Percentiles rank a stretch among this genome's conserved stretches.
Conservation (phyloP, 2,113 vertebrate genomes). For the Hepsetus odoe region DNA sequence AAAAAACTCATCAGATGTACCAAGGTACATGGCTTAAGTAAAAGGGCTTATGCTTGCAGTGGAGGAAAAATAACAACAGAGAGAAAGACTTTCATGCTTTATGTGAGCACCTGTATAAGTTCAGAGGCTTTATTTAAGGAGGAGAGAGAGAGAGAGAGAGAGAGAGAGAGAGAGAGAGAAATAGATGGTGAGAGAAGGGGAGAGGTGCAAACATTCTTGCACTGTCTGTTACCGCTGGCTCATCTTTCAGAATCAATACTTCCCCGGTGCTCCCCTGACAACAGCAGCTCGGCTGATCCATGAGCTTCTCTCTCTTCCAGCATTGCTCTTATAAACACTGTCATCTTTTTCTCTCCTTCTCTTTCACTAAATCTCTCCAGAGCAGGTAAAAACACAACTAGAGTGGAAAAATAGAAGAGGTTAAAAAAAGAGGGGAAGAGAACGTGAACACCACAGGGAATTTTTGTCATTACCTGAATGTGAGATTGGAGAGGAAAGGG, state of each 20-base stretch:
- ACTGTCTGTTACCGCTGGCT: constrained; percentile 58
- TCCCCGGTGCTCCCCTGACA: constrained; percentile 51
- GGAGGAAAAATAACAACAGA: neutral
- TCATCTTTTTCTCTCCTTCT: constrained; percentile 50
- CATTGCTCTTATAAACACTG: constrained; percentile 54
- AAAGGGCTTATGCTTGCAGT: neutral
- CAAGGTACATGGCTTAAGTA: neutral
- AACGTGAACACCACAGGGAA: constrained; percentile 10
- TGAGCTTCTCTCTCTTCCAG: constrained; percentile 47
- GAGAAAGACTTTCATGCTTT: neutral
- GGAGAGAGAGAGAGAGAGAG: neutral
- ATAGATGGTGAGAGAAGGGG: constrained; percentile 36
- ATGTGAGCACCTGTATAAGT: neutral
- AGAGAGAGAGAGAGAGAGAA: constrained; percentile 25
- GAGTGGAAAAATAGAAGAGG: constrained; percentile 39
- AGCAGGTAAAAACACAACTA: constrained; percentile 57
- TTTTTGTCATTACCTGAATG: constrained; percentile 41
- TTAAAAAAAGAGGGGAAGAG: constrained; percentile 24
- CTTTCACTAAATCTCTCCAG: constrained; percentile 55
- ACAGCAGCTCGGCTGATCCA: constrained; percentile 50
- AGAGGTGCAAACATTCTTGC: constrained; percentile 61
- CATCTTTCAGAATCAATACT: constrained; percentile 68
- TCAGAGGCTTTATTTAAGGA: constrained; percentile 22
- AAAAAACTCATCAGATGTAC: neutral
- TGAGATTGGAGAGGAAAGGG: constrained; percentile 19